A percentile compares a stretch with the other conserved stretches of the same genome.
phyloP scores from a whole-genome alignment of 1,140 invertebrate species.

The Drosophila funebris region DNA sequence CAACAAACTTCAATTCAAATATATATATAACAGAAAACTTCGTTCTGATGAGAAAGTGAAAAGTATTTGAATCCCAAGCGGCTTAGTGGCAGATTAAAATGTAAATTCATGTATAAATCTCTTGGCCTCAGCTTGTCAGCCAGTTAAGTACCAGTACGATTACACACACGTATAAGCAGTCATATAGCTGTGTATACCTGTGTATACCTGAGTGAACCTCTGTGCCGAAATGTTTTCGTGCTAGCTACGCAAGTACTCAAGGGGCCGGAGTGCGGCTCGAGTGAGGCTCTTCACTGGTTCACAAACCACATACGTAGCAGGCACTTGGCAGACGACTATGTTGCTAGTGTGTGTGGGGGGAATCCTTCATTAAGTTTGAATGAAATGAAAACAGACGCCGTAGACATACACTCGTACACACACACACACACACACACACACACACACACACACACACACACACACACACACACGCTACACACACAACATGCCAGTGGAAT shows the following conservation, averaged over 20 bases:
- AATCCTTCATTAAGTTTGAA: constrained; percentile 79
- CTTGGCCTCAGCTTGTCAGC: constrained; percentile 23
- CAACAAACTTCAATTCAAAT: constrained; percentile 59
- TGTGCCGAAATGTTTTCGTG: constrained; percentile 24
- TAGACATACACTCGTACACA: constrained; percentile 16
- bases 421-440: background rate
- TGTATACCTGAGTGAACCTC: too few relatives aligned
- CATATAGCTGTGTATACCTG: background rate
- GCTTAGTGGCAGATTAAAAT: constrained; percentile 76
- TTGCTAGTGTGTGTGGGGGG: constrained; percentile 13
- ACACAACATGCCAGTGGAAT: constrained; percentile 35
- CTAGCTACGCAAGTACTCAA: constrained; percentile 29
- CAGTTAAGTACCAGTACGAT: constrained; percentile 4
- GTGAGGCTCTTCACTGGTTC: constrained; percentile 30
- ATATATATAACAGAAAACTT: constrained; percentile 8
- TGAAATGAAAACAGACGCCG: constrained; percentile 62
- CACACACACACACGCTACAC: background rate
- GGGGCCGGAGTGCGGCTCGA: constrained; percentile 29
- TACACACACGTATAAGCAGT: background rate
- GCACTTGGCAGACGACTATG: constrained; percentile 25
- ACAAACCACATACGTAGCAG: constrained; percentile 36
- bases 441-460: constrained; percentile 13
- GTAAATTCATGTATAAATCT: constrained; percentile 69
- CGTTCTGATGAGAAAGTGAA: constrained; percentile 40
- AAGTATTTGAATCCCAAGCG: constrained; percentile 61